Conservation (phyloP, 2,888 invertebrate genomes). For the Ischnura elegans region DNA sequence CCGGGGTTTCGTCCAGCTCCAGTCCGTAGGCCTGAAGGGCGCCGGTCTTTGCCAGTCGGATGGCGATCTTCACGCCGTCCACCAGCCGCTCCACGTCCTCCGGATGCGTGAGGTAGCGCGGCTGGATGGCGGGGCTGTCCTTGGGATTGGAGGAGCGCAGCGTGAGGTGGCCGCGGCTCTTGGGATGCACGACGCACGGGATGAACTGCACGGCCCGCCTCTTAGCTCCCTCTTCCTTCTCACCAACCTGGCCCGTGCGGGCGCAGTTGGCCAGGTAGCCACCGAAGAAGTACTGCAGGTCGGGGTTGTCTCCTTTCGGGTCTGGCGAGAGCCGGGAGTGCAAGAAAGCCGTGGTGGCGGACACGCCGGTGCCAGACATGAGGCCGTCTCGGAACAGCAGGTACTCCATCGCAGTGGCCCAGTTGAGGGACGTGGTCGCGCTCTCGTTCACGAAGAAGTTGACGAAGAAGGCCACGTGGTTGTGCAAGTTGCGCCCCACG, state of each 20-base stretch:
- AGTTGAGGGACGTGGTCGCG: constrained; percentile 91
- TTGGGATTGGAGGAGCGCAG: constrained; percentile 87
- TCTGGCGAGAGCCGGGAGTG: constrained; percentile 88
- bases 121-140: constrained; percentile 90
- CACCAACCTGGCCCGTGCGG: constrained; percentile 92
- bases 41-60: constrained; percentile 86
- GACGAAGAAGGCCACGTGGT: constrained; percentile 90
- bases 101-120: constrained; percentile 88
- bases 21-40: constrained; percentile 85
- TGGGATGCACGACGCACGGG: constrained; percentile 91
- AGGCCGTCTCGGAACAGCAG: constrained; percentile 91
- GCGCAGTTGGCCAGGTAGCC: constrained; percentile 93
- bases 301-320: constrained; percentile 87
- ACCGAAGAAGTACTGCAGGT: constrained; percentile 92
- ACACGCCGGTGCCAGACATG: constrained; percentile 93
- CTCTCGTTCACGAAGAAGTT: constrained; percentile 91
- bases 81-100: constrained; percentile 89
- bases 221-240: constrained; percentile 78
- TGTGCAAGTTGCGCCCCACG: constrained; percentile 92
- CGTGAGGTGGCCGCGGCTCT: constrained; percentile 86
- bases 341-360: constrained; percentile 91
- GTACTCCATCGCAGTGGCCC: constrained; percentile 96
- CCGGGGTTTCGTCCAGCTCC: constrained; percentile 86
- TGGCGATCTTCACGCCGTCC: constrained; percentile 90
- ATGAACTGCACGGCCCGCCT: constrained; percentile 81